Percentiles rank a stretch among this genome's conserved stretches.
phyloP scores from a whole-genome alignment of 2,888 invertebrate genomes.

The Hydrotaea cyrtoneurina region DNA sequence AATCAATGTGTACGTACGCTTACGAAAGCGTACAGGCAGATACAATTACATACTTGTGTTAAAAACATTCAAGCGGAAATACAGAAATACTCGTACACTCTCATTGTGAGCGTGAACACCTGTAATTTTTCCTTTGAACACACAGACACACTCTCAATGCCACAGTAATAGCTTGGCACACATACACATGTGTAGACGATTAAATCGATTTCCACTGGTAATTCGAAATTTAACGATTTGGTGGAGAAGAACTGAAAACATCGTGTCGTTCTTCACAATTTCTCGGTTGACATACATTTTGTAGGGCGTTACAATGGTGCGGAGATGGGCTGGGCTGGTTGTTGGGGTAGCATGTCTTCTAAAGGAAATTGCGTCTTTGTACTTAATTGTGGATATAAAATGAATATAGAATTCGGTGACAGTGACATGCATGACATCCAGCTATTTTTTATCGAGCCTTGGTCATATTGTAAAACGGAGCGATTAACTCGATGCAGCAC shows the following conservation, averaged over 20 bases:
- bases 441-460: too few relatives aligned
- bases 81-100: too few relatives aligned
- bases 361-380: too few relatives aligned
- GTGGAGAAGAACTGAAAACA: too few relatives aligned
- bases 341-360: too few relatives aligned
- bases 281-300: background rate
- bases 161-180: background rate
- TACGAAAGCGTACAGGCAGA: background rate
- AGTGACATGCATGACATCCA: too few relatives aligned
- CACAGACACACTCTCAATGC: background rate
- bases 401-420: too few relatives aligned
- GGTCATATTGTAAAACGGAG: too few relatives aligned
- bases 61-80: background rate
- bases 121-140: conserved; percentile 3
- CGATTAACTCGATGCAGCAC: too few relatives aligned
- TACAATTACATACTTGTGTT: background rate
- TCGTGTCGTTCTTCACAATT: background rate
- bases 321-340: too few relatives aligned
- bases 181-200: background rate
- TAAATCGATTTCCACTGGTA: conserved; percentile 6
- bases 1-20: background rate
- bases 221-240: background rate
- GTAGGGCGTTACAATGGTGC: too few relatives aligned
- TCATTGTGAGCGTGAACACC: background rate
- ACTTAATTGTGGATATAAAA: too few relatives aligned